Base-by-base conservation (phyloP, 1,140 invertebrate species). In the Belonocnema kinseyi region DNA sequence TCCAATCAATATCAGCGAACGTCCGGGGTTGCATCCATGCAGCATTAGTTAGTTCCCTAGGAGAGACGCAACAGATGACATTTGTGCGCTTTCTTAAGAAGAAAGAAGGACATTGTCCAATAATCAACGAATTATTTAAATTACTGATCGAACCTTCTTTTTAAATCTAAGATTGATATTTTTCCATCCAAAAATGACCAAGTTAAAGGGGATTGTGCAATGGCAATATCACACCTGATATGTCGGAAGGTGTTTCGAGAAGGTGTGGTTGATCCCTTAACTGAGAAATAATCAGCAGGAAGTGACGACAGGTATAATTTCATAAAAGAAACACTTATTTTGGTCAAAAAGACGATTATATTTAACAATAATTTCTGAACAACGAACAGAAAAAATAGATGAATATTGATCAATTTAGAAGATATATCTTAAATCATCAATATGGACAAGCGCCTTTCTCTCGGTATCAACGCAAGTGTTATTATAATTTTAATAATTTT, bases 401-500 rank as follows among this genome's bases (percentile, higher is more conserved):
- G 19, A 21, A 61, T 26, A 4, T 7, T 21, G 33, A 0, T 16
- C 6, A 10, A 46, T 46, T 46, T 46, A 3, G 19, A 61, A 61
- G 19, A 11, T 21, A 61, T 26, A 4, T 61, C 11, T 26, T 4
- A 61, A 19, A 81, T 80, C 74, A 80, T 75, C 51, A 84, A 87
- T 21, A 89, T 86, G 85, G 84, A 83, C 77, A 81, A 81, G 61
- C 79, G 80, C 16, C 46, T 87, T 17, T 85, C 85, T 40, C 50
- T 89, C 14, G 88, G 84, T 16, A 88, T 89, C 10, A 89, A 89
- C 76, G 70, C 89, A n/a, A 83, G 86, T 52, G 85, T 90, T 40
- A 75, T 89, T 17, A 12, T 89, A 12, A 85, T 83, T 19, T 72
- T 90, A 4, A 79, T 83, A 71, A 88, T 90, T 74, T 89, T 89